phyloP scores from a whole-genome alignment of 2,797 vertebrate genomes.

The Phalloptychus januarius region DNA sequence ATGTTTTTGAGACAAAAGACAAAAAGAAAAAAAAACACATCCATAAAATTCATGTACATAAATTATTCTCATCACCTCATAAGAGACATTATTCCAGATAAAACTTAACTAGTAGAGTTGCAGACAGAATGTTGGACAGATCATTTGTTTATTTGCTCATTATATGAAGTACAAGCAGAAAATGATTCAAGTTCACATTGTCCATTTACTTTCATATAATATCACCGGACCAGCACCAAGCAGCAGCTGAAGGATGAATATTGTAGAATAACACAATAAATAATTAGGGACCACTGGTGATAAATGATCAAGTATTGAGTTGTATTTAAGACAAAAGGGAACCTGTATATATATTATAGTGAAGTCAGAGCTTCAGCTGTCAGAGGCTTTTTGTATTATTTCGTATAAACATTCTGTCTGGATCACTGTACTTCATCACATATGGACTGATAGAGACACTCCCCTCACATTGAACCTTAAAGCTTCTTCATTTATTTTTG shows the following conservation, averaged over 20 bases:
- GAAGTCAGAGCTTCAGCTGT: slow-evolving; percentile 56
- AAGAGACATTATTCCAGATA: slow-evolving; percentile 43
- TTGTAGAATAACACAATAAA: slow-evolving; percentile 41
- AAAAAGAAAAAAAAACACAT: background rate
- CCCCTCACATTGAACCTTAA: slow-evolving; percentile 72
- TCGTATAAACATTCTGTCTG: slow-evolving; percentile 47
- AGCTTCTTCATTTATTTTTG: slow-evolving; percentile 62
- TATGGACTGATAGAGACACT: slow-evolving; percentile 46
- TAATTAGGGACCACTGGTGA: slow-evolving; percentile 69
- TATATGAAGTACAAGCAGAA: slow-evolving; percentile 59
- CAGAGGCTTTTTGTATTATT: slow-evolving; percentile 54
- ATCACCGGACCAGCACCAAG: slow-evolving; percentile 41
- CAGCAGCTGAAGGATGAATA: slow-evolving; percentile 46
- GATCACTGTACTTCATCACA: slow-evolving; percentile 50
- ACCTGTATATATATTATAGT: slow-evolving; percentile 73
- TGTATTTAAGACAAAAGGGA: slow-evolving; percentile 70
- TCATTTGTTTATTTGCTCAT: slow-evolving; percentile 57
- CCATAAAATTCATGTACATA: slow-evolving; percentile 47
- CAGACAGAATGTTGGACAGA: slow-evolving; percentile 49
- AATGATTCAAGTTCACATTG: slow-evolving; percentile 56
- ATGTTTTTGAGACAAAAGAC: slow-evolving; percentile 40
- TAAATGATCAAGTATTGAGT: slow-evolving; percentile 48
- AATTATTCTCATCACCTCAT: slow-evolving; percentile 51
- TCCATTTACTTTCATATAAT: slow-evolving; percentile 51
- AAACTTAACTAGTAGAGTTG: slow-evolving; percentile 54